phyloP scores from a whole-genome alignment of 2,113 vertebrate species.

The Hiodon tergisus region DNA sequence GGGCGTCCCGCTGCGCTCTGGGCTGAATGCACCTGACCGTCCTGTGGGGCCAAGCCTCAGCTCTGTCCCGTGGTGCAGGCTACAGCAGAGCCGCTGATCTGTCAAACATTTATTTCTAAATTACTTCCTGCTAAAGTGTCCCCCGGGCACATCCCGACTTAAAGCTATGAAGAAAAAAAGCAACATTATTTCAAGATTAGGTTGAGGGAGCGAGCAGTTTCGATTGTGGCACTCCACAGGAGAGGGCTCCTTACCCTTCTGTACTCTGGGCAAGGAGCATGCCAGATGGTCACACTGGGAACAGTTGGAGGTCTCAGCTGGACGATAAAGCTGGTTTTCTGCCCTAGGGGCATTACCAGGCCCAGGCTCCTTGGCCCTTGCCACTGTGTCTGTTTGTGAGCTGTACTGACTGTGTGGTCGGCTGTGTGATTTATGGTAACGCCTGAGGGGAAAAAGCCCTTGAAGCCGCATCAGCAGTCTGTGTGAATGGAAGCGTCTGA shows the following conservation, averaged over 20 bases:
- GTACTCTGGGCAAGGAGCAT: neutral
- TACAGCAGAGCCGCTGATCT: constrained; percentile 3
- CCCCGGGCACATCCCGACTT: neutral
- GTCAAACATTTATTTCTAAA: constrained; percentile 49
- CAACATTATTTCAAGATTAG: neutral
- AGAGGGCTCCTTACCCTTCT: neutral
- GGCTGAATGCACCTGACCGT: neutral
- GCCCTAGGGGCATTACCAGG: neutral
- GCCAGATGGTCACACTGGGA: neutral
- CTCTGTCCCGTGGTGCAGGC: neutral
- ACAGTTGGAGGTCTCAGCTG: constrained; percentile 1
- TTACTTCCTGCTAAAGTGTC: constrained; percentile 31
- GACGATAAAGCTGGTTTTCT: neutral
- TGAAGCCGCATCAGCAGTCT: too few relatives aligned
- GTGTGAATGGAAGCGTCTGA: too few relatives aligned
- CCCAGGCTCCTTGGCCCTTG: neutral
- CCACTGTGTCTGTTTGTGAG: neutral
- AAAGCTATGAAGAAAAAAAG: neutral
- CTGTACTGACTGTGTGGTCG: neutral
- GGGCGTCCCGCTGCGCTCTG: neutral
- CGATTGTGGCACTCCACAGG: neutral
- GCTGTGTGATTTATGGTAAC: too few relatives aligned
- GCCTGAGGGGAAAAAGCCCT: too few relatives aligned
- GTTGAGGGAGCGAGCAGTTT: neutral
- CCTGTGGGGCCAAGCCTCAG: neutral